These are phyloP conservation scores for Fopius arisanus DNA, from an alignment of 1,140 invertebrate species.

Conservation along the genomic window DNA sequence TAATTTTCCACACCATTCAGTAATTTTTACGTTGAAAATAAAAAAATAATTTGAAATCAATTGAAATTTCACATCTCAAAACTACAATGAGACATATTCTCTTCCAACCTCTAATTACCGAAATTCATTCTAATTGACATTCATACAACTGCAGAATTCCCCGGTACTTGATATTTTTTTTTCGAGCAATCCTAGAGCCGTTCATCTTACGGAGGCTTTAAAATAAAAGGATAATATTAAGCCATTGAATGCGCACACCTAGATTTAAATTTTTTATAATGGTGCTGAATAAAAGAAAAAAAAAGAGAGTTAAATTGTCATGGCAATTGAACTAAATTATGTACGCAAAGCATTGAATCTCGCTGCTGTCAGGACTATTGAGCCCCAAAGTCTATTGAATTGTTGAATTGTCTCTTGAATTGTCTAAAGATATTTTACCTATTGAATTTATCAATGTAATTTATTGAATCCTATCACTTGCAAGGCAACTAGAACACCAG, in stretches of 20 bases:
- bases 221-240: constrained; percentile 17
- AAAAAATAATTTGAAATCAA: neutral
- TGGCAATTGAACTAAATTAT: neutral
- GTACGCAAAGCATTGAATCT: neutral
- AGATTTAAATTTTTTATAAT: constrained; percentile 22
- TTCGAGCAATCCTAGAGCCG: neutral
- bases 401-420: neutral
- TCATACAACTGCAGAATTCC: too few relatives aligned
- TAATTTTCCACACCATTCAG: too few relatives aligned
- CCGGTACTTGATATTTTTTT: neutral
- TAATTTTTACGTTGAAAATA: too few relatives aligned
- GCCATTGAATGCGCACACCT: constrained; percentile 25
- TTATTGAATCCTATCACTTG: neutral
- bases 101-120: too few relatives aligned
- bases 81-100: too few relatives aligned
- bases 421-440: neutral
- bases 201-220: neutral
- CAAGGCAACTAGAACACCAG: constrained; percentile 2
- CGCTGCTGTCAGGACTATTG: constrained; percentile 1
- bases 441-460: neutral
- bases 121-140: too few relatives aligned
- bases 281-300: neutral
- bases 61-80: too few relatives aligned
- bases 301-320: neutral
- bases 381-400: neutral